Evolutionary conservation across 2,113 vertebrate species (phyloP).

Genomic region (Phasianus colchicus): DNA sequence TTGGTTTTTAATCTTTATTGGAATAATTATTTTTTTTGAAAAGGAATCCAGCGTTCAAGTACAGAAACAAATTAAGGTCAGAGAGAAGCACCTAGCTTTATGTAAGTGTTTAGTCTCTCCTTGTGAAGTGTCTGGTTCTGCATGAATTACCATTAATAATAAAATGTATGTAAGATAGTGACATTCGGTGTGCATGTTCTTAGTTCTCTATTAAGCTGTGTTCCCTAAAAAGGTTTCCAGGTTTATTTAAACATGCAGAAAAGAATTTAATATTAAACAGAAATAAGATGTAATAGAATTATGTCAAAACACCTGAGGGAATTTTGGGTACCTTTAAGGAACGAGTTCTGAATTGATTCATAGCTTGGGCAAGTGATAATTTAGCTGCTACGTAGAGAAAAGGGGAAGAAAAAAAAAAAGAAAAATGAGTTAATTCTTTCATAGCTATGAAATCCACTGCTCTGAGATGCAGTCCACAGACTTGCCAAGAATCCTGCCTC

Average conservation of each 20-base stretch:
- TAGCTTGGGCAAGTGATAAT: slow-evolving; percentile 68
- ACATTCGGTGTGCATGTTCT: background rate
- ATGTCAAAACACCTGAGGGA: slow-evolving; percentile 76
- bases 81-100: slow-evolving; percentile 47
- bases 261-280: slow-evolving; percentile 74
- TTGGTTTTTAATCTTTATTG: slow-evolving; percentile 63
- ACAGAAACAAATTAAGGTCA: slow-evolving; percentile 67
- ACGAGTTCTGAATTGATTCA: slow-evolving; percentile 69
- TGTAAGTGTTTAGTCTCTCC: slow-evolving; percentile 48
- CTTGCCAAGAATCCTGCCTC: slow-evolving; percentile 25
- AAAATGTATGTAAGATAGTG: slow-evolving; percentile 36
- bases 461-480: slow-evolving; percentile 8
- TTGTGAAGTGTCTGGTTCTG: slow-evolving; percentile 41
- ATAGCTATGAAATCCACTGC: background rate
- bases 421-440: slow-evolving; percentile 49
- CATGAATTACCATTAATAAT: slow-evolving; percentile 60
- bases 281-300: slow-evolving; percentile 75
- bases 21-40: slow-evolving; percentile 65
- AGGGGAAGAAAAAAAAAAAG: background rate
- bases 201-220: slow-evolving; percentile 33
- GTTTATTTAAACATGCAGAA: slow-evolving; percentile 74
- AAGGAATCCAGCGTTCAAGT: slow-evolving; percentile 50
- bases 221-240: slow-evolving; percentile 64
- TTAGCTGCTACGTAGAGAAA: slow-evolving; percentile 63
- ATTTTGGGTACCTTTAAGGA: slow-evolving; percentile 71